A percentile compares a stretch with the other conserved stretches of the same genome.
Conservation (phyloP, 1,140 invertebrate species). For the Lysiphlebus fabarum region DNA sequence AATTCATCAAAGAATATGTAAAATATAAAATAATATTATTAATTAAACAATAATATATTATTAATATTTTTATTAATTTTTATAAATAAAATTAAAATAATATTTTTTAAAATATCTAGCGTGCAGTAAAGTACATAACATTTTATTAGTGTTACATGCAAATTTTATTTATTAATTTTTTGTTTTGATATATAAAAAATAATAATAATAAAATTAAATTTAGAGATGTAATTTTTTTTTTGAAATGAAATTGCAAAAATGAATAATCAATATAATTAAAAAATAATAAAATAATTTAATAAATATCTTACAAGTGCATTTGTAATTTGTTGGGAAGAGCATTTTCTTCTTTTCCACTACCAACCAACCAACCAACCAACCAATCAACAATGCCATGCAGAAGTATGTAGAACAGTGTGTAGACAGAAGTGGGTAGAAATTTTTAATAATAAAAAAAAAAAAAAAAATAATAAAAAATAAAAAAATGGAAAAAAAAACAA, state of each 20-base stretch:
- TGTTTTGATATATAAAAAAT: conserved; percentile 1
- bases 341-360: conserved; percentile 70
- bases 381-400: conserved; percentile 60
- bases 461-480: too few relatives aligned
- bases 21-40: too few relatives aligned
- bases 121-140: too few relatives aligned
- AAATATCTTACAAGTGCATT: conserved; percentile 67
- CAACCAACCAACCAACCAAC: conserved; percentile 55
- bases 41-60: too few relatives aligned
- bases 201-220: background rate
- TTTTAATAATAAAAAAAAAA: conserved; percentile 56
- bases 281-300: conserved; percentile 52
- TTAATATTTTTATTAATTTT: too few relatives aligned
- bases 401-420: conserved; percentile 60
- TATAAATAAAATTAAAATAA: too few relatives aligned
- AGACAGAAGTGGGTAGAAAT: conserved; percentile 56
- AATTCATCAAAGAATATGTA: too few relatives aligned
- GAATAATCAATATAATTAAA: conserved; percentile 5
- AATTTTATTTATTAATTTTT: background rate
- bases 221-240: background rate
- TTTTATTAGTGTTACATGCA: too few relatives aligned
- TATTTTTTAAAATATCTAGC: too few relatives aligned
- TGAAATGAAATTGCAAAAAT: too few relatives aligned
- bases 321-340: conserved; percentile 68
- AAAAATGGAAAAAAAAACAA: conserved; percentile 47